phyloP scores from a whole-genome alignment of 2,888 invertebrate genomes.

The Drosophila setosimentum region DNA sequence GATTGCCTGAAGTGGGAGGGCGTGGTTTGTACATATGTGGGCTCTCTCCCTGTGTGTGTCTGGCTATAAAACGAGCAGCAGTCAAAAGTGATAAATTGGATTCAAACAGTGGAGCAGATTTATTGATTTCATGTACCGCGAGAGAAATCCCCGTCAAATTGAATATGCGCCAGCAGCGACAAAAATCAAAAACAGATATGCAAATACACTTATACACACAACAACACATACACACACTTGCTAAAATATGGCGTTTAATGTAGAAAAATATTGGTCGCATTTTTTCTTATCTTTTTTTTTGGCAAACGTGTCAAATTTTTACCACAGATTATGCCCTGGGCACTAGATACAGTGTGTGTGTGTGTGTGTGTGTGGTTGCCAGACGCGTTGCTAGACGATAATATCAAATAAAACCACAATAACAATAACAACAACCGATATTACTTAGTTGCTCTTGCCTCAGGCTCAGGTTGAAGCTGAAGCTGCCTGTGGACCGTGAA shows the following conservation, averaged over 20 bases:
- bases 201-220: constrained; percentile 57
- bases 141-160: constrained; percentile 61
- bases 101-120: constrained; percentile 78
- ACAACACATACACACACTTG: constrained; percentile 1
- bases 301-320: constrained; percentile 67
- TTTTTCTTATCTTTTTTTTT: constrained; percentile 43
- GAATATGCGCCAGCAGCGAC: constrained; percentile 75
- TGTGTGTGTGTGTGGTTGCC: constrained; percentile 47
- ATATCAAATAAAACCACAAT: constrained; percentile 73
- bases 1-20: constrained; percentile 22
- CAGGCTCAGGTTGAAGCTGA: constrained; percentile 49
- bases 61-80: constrained; percentile 10
- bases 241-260: constrained; percentile 39
- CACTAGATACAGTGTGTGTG: constrained; percentile 22
- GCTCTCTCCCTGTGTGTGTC: constrained; percentile 36
- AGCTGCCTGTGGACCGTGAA: constrained; percentile 23
- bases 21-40: constrained; percentile 27
- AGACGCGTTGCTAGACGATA: constrained; percentile 78
- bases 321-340: constrained; percentile 72
- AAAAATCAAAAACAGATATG: constrained; percentile 78
- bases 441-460: constrained; percentile 58
- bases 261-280: constrained; percentile 17
- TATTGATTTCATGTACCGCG: constrained; percentile 70
- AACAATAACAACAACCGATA: constrained; percentile 27
- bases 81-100: constrained; percentile 73